These are phyloP conservation scores for Decapterus maruadsi DNA, from an alignment of 2,797 vertebrate species.

Conservation along the genomic window DNA sequence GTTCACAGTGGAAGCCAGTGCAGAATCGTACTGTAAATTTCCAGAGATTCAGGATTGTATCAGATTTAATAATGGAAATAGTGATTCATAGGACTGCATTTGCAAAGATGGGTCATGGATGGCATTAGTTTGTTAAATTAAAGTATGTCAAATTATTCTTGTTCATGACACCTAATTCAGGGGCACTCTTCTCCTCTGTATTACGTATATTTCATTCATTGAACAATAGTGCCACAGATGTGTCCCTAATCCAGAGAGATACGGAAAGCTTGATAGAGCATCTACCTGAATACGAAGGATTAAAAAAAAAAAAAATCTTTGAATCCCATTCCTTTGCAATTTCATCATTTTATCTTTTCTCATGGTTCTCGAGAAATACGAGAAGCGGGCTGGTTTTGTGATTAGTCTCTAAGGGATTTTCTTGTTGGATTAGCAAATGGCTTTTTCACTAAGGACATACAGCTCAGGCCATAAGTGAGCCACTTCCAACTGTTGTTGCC, in stretches of 20 bases:
- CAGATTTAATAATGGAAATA: constrained; percentile 12
- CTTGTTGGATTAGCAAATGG: constrained; percentile 7
- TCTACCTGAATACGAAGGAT: background rate
- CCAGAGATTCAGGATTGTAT: constrained; percentile 1
- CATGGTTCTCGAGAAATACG: constrained; percentile 15
- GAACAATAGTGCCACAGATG: background rate
- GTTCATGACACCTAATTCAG: background rate
- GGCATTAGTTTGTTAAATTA: background rate
- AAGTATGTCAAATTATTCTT: background rate
- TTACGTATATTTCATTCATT: constrained; percentile 1
- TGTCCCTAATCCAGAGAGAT: constrained; percentile 2
- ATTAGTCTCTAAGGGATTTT: constrained; percentile 18
- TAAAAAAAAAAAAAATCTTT: background rate
- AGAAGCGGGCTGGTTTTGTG: constrained; percentile 14
- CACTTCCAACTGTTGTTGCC: background rate
- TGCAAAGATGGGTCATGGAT: background rate
- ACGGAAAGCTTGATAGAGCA: constrained; percentile 16
- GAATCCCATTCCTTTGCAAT: background rate
- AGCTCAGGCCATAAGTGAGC: background rate
- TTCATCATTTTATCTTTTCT: constrained; percentile 2
- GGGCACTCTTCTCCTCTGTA: background rate
- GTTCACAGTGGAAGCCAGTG: background rate
- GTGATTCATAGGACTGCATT: background rate
- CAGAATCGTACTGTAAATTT: background rate
- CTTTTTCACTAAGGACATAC: constrained; percentile 5